Conservation (phyloP, 2,888 invertebrate genomes). For the Ommatoiulus sabulosus region DNA sequence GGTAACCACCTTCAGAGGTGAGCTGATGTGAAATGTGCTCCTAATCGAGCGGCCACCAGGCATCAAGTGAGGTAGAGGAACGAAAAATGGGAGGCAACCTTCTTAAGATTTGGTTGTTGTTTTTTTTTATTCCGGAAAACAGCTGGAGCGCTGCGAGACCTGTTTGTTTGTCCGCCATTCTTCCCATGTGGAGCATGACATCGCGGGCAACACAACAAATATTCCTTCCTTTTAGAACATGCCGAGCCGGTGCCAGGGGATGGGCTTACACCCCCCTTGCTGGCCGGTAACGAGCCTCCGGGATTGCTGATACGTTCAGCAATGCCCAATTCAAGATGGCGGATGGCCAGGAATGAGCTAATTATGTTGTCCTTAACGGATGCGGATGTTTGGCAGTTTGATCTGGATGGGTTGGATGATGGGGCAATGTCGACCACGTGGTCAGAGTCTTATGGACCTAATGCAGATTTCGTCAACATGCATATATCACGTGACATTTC, state of each 20-base stretch:
- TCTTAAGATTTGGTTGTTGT: background rate
- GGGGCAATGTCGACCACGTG: too few species aligned
- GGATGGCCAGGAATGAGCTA: too few species aligned
- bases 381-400: too few species aligned
- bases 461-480: too few species aligned
- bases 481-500: too few species aligned
- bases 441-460: too few species aligned
- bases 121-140: background rate
- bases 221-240: background rate
- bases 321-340: too few species aligned
- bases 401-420: too few species aligned
- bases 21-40: background rate
- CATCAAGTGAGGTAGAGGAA: slow-evolving; percentile 25
- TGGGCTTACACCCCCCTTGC: background rate
- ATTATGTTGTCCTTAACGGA: too few species aligned
- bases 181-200: slow-evolving; percentile 24
- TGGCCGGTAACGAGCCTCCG: background rate
- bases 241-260: slow-evolving; percentile 18
- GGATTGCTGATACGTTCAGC: too few species aligned
- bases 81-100: background rate
- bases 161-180: slow-evolving; percentile 28
- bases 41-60: background rate
- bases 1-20: background rate
- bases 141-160: slow-evolving; percentile 15
- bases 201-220: slow-evolving; percentile 8